phyloP scores from a whole-genome alignment of 2,113 vertebrate genomes.

The Sterrhoptilus dennistouni region DNA sequence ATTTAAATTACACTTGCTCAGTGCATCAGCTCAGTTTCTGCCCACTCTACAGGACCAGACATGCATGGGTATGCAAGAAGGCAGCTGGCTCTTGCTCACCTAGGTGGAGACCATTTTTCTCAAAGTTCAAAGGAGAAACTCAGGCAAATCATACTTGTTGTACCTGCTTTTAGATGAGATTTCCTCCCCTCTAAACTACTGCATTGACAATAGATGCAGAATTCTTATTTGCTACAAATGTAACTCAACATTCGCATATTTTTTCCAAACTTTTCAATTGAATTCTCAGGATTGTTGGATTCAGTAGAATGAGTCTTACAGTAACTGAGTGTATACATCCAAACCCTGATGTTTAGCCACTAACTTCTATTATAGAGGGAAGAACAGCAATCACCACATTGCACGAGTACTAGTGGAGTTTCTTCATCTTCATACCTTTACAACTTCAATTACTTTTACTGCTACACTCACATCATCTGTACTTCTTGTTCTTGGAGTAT shows the following conservation, averaged over 20 bases:
- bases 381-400: background rate
- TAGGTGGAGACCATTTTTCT: conserved; percentile 23
- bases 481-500: background rate
- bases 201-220: background rate
- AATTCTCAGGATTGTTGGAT: background rate
- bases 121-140: conserved; percentile 19
- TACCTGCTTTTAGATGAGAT: background rate
- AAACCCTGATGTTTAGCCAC: background rate
- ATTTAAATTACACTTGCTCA: conserved; percentile 3
- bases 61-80: background rate
- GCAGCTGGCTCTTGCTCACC: background rate
- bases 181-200: background rate
- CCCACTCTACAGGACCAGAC: background rate
- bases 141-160: background rate
- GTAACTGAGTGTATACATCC: background rate
- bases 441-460: background rate
- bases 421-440: background rate
- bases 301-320: background rate
- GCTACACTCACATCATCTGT: background rate
- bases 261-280: background rate
- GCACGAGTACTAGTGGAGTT: background rate
- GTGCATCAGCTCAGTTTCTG: conserved; percentile 30
- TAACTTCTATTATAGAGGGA: background rate
- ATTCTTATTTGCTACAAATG: background rate
- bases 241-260: background rate